Base-by-base conservation (phyloP, 1,140 invertebrate genomes). In the Aphis gossypii region DNA sequence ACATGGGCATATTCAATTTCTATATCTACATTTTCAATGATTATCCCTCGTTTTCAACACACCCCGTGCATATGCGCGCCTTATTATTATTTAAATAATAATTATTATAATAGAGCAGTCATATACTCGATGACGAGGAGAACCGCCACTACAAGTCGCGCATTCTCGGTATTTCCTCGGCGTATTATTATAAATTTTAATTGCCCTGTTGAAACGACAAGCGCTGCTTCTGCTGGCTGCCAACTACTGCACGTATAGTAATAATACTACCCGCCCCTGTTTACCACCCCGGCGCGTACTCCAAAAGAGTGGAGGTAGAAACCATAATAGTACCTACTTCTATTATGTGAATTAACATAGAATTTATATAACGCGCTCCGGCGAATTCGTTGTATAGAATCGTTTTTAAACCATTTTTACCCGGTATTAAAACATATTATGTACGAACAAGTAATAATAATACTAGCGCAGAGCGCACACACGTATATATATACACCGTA, bases 31-130 rank as follows among this genome's bases (percentile, higher is more conserved):
- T 88, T 88, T 48, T 88, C 30, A 30, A 88, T 88, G 86, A 88
- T 88, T 88, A 88, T 88, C 44, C 23, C 86, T 48, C 86, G 86
- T 88, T 89, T 89, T 89, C n/a, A 21, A 38, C 48, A 25, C 88
- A 35, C 48, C n/a, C 88, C 88, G 35, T 23, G 35, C 7, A 41
- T 48, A 54, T 41, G 5, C 87, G 14, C 21, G n/a, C 87, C 87
- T 89, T 89, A 89, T 89, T 54, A 89, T 54, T 51, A 88, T 54
- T 48, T 48, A 48, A 51, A 88, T 88, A 51, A 88, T 88, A 51
- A 88, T 88, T 88, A 88, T 38, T 88, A 88, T n/a, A 88, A 88
- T 46, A 46, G 44, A 87, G 84, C 84, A 87, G 44, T 88, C 44
- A 30, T n/a, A 38, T 83, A 84, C 83, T 84, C 38, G 84, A 87